A percentile compares a stretch with the other conserved stretches of the same genome.
phyloP scores from a whole-genome alignment of 92 coral and sea anemone genomes.

The Phenganax subtilis region DNA sequence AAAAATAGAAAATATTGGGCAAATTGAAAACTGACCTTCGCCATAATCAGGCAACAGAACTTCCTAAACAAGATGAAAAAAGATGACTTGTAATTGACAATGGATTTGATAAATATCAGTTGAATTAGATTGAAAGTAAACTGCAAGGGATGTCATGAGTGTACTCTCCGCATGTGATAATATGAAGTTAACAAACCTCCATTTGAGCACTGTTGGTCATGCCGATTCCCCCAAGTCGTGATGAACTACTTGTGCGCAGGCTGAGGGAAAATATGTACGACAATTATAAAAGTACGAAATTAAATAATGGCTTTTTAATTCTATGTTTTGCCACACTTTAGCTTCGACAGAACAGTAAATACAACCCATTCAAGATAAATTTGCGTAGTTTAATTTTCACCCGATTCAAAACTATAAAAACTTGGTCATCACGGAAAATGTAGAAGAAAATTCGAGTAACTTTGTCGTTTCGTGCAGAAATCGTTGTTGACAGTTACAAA shows the following conservation, averaged over 20 bases:
- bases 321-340: no score
- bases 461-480: no score
- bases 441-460: no score
- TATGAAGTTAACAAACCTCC: constrained; percentile 12
- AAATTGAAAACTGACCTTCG: constrained; percentile 55
- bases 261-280: constrained; percentile 23
- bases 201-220: constrained; percentile 44
- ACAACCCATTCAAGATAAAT: no score
- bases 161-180: background rate
- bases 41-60: constrained; percentile 74
- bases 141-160: background rate
- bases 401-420: no score
- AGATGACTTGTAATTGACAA: background rate
- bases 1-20: background rate
- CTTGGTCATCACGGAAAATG: no score
- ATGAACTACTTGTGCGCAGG: constrained; percentile 75
- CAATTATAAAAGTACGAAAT: no score
- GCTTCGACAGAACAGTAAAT: no score
- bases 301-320: no score
- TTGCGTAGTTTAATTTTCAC: no score
- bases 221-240: constrained; percentile 69
- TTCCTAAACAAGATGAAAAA: constrained; percentile 49
- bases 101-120: background rate
- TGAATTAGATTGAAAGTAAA: constrained; percentile 27
- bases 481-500: no score